phyloP scores from a whole-genome alignment of 2,888 invertebrate genomes.

The Caenorhabditis sp. region DNA sequence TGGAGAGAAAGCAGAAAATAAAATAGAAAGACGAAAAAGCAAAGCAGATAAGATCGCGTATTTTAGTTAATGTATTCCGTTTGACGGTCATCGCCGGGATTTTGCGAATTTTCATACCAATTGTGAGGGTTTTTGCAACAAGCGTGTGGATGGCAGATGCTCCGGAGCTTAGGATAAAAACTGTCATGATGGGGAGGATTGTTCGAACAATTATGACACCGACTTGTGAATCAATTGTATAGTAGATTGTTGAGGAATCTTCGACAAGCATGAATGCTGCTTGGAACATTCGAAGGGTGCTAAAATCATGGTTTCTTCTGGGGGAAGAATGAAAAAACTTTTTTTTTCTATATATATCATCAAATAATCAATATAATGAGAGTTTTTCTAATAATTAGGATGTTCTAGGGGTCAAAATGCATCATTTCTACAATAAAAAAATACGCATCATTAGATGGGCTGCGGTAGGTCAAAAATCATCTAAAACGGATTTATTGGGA shows the following conservation, averaged over 20 bases:
- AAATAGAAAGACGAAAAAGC: background rate
- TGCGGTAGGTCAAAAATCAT: no score
- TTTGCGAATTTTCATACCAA: background rate
- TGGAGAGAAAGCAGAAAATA: background rate
- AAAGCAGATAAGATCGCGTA: background rate
- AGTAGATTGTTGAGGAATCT: background rate
- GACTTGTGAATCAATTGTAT: background rate
- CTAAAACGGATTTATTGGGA: no score
- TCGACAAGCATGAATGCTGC: conserved; percentile 2
- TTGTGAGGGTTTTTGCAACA: background rate
- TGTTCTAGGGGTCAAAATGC: no score
- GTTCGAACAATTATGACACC: conserved; percentile 1
- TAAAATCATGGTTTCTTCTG: background rate
- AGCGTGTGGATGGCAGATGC: background rate
- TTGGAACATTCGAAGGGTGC: background rate
- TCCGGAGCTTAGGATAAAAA: conserved; percentile 1
- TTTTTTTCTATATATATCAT: no score
- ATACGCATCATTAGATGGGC: no score
- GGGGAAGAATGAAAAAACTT: background rate
- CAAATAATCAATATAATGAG: no score
- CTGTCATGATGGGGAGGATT: conserved; percentile 1
- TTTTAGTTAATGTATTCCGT: background rate
- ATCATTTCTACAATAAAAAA: no score
- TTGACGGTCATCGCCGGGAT: background rate
- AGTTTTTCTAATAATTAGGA: no score